Percentiles rank a stretch among this genome's conserved stretches.
Evolutionary conservation across 2,888 invertebrate genomes (phyloP).

Genomic region (Tetranychus truncatus): DNA sequence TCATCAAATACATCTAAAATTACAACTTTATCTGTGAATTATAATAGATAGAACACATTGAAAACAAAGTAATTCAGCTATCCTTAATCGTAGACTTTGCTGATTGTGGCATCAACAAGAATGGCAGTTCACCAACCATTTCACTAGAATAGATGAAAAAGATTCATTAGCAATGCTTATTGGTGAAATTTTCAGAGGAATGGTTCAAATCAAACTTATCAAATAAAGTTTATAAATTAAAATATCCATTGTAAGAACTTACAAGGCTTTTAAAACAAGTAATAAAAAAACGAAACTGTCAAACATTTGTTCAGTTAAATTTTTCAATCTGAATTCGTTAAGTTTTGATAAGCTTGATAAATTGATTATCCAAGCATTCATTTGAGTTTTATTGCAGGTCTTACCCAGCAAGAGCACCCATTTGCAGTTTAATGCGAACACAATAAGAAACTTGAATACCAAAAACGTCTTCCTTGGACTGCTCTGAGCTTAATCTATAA

Average conservation of each 20-base stretch:
- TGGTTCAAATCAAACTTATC: no score
- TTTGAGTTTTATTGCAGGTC: slow-evolving; percentile 15
- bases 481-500: slow-evolving; percentile 39
- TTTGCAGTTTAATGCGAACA: slow-evolving; percentile 77
- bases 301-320: no score
- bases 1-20: no score
- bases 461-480: slow-evolving; percentile 74
- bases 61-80: background rate
- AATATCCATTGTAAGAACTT: no score
- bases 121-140: slow-evolving; percentile 70
- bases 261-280: no score
- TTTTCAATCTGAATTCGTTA: background rate
- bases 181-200: slow-evolving; percentile 8
- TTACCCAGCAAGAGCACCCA: slow-evolving; percentile 64
- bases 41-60: no score
- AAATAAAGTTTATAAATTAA: no score
- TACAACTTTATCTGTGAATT: no score
- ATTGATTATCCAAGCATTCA: background rate
- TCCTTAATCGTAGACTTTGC: background rate
- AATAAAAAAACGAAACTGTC: no score
- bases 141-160: slow-evolving; percentile 40
- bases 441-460: slow-evolving; percentile 90
- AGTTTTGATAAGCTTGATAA: background rate
- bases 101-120: slow-evolving; percentile 61
- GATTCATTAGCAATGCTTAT: background rate